Evolutionary conservation across 2,113 vertebrate species (phyloP).

Genomic region (Nothocercus nigrocapillus): DNA sequence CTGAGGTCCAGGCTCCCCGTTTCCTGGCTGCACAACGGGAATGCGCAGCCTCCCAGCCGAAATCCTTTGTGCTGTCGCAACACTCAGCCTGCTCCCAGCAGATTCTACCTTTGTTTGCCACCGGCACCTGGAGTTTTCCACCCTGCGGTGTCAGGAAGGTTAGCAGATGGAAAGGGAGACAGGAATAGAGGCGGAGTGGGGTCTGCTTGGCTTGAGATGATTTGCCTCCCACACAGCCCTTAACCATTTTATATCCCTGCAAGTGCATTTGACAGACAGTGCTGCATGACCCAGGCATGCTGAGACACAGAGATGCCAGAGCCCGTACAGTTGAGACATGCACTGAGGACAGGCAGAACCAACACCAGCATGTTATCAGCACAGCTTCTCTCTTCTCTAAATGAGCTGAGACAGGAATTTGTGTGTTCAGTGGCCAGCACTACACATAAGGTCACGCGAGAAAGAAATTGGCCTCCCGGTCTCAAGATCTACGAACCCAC

Average conservation of each 20-base stretch:
- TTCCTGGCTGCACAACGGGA: background rate
- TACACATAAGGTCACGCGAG: background rate
- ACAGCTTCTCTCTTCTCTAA: background rate
- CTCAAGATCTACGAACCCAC: background rate
- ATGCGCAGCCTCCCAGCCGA: background rate
- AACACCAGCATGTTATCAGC: background rate
- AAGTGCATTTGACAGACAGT: background rate
- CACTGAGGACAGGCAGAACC: background rate
- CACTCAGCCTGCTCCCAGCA: background rate
- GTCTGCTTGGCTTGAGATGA: background rate
- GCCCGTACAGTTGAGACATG: background rate
- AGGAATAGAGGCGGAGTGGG: background rate
- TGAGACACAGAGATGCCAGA: constrained; percentile 1
- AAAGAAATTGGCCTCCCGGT: background rate
- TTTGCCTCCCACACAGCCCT: background rate
- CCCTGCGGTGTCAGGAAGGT: background rate
- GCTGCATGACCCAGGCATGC: background rate
- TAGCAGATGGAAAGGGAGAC: background rate
- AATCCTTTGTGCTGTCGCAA: background rate
- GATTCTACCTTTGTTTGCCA: background rate
- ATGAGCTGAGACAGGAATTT: background rate
- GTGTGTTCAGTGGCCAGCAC: background rate
- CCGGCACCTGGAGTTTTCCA: background rate
- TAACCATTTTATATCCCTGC: background rate
- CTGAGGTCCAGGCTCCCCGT: background rate